phyloP scores from a whole-genome alignment of 2,797 vertebrate genomes.

The Artibeus jamaicensis region DNA sequence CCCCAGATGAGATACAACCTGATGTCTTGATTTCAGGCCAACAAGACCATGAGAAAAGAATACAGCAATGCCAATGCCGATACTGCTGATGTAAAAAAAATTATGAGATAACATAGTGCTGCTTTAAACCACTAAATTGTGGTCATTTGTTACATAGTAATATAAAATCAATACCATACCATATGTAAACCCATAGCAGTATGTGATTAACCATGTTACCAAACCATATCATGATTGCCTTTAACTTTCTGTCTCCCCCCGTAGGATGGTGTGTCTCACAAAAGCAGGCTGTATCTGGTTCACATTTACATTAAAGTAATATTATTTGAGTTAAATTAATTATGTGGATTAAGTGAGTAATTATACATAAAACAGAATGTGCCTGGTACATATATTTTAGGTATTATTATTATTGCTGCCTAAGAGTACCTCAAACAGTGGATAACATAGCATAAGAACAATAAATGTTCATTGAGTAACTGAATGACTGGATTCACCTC shows the following conservation, averaged over 20 bases:
- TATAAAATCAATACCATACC: neutral
- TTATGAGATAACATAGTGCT: neutral
- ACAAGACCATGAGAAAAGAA: neutral
- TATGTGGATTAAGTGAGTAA: neutral
- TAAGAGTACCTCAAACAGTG: neutral
- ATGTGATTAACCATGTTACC: neutral
- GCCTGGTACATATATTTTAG: neutral
- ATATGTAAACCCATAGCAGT: neutral
- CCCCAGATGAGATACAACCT: neutral
- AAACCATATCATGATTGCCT: neutral
- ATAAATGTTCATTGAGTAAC: neutral
- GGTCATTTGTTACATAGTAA: neutral
- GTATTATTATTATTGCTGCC: neutral
- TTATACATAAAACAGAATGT: neutral
- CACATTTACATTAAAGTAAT: conserved; percentile 3
- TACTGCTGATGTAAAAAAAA: neutral
- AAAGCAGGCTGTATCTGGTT: neutral
- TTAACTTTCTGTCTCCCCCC: neutral
- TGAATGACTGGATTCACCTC: neutral
- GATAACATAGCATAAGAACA: neutral
- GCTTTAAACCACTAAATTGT: neutral
- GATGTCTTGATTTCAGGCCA: neutral
- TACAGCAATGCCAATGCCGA: neutral
- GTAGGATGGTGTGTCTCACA: neutral
- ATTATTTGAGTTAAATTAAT: neutral